Base-by-base conservation (phyloP, 2,888 invertebrate species). In the Euplexia lucipara region DNA sequence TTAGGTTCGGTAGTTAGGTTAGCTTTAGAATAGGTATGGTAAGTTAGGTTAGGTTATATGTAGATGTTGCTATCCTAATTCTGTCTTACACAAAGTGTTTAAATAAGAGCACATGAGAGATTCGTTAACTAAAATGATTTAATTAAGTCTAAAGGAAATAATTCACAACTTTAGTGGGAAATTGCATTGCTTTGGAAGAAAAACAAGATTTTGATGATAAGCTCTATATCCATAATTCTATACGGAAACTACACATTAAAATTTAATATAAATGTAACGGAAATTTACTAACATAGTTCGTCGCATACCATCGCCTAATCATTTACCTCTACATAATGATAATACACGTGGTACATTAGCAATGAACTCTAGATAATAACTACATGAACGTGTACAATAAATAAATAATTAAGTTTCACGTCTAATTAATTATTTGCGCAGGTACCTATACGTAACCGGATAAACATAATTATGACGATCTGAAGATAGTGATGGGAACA, bases 401-500 rank as follows among this genome's bases (percentile, higher is more conserved):
- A 18, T n/a, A 35, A 49, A 22, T 48, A 16, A 51, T 3, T 41
- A 18, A 72, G 0, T 49, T 34, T 45, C 49, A 45, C 8, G 22
- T 35, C 22, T 41, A 52, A 63, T 52, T 63, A 48, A 37, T 48
- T 26, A 53, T 16, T 32, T 48, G 32, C 35, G 22, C 52, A 68
- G 73, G 68, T 68, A n/a, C n/a, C n/a, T n/a, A 51, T 42, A 30
- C 1, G n/a, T 53, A 34, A 34, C 8, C 9, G 12, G 9, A 16
- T 49, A 60, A 60, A 59, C 48, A 44, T 42, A n/a, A n/a, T n/a
- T n/a, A 48, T 48, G 26, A 35, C 16, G 6, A 26, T 22, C 12
- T 49, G 9, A 16, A 3, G 34, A 14, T 41, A 26, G 9, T n/a
- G 14, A 48, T 30, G 14, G 9, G n/a, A 60, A 49, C 10, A 44